phyloP scores from a whole-genome alignment of 2,888 invertebrate species.

The Aethes cnicana region DNA sequence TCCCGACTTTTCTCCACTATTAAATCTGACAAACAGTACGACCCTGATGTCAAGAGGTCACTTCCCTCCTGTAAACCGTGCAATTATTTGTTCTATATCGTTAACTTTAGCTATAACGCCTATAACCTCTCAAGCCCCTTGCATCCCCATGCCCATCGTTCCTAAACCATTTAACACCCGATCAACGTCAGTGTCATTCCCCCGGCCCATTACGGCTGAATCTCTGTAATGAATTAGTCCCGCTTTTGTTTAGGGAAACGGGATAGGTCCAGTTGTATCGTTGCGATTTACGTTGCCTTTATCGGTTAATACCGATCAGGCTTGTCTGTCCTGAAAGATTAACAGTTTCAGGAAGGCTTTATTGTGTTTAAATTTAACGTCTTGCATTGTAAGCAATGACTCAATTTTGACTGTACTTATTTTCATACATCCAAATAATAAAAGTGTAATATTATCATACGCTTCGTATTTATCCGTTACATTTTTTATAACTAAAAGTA shows the following conservation, averaged over 20 bases:
- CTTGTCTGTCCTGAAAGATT: constrained; percentile 15
- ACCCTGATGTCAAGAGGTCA: too few relatives aligned
- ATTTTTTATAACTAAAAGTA: too few relatives aligned
- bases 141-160: constrained; percentile 16
- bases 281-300: constrained; percentile 21
- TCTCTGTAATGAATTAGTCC: constrained; percentile 50
- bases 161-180: constrained; percentile 31
- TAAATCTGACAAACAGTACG: too few relatives aligned
- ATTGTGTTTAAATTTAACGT: background rate
- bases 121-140: background rate
- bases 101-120: constrained; percentile 3
- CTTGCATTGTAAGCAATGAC: too few relatives aligned
- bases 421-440: too few relatives aligned
- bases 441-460: too few relatives aligned
- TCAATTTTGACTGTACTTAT: too few relatives aligned
- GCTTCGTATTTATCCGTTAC: too few relatives aligned
- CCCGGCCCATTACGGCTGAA: constrained; percentile 47
- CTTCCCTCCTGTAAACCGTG: too few relatives aligned
- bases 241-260: constrained; percentile 32
- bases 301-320: constrained; percentile 2
- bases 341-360: background rate
- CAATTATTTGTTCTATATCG: background rate
- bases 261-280: constrained; percentile 10
- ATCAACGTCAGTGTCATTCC: constrained; percentile 54
- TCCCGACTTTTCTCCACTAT: too few relatives aligned